Conservation (phyloP, 2,797 vertebrate genomes). For the Phalloptychus januarius region DNA sequence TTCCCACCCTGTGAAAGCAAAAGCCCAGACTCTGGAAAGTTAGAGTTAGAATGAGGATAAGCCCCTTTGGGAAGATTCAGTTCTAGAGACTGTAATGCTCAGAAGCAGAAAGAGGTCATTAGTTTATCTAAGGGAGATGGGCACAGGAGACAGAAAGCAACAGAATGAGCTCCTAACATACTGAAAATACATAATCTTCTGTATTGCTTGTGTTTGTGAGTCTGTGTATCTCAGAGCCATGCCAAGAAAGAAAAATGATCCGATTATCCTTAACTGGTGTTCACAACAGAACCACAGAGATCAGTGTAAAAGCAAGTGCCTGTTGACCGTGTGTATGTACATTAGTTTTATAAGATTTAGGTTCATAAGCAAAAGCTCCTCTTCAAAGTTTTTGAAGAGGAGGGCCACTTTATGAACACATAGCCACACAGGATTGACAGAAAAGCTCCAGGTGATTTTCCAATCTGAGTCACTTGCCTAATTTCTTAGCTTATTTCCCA, state of each 20-base stretch:
- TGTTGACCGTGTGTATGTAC: slow-evolving; percentile 2
- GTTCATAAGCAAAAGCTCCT: slow-evolving; percentile 43
- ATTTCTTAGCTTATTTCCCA: not conserved
- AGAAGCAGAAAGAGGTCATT: slow-evolving; percentile 64
- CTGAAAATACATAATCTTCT: slow-evolving; percentile 43
- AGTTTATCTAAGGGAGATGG: slow-evolving; percentile 62
- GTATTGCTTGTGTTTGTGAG: slow-evolving; percentile 21
- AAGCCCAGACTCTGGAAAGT: slow-evolving; percentile 52
- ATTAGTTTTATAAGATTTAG: slow-evolving; percentile 11
- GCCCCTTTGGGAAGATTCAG: slow-evolving; percentile 56
- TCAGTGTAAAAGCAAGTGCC: slow-evolving; percentile 14
- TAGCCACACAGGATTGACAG: not conserved
- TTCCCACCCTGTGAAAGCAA: slow-evolving; percentile 18
- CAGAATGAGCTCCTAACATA: slow-evolving; percentile 16
- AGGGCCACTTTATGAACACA: not conserved
- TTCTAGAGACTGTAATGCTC: slow-evolving; percentile 56
- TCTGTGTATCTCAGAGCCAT: slow-evolving; percentile 36
- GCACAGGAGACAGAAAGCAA: slow-evolving; percentile 18
- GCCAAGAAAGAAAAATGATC: slow-evolving; percentile 25
- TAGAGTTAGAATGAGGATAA: slow-evolving; percentile 59
- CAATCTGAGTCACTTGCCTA: not conserved
- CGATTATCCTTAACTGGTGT: not conserved
- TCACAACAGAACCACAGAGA: slow-evolving; percentile 7
- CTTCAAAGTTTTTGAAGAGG: slow-evolving; percentile 17
- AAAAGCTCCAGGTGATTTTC: not conserved